phyloP scores from a whole-genome alignment of 2,888 invertebrate species.

The Idaea dimidiata region DNA sequence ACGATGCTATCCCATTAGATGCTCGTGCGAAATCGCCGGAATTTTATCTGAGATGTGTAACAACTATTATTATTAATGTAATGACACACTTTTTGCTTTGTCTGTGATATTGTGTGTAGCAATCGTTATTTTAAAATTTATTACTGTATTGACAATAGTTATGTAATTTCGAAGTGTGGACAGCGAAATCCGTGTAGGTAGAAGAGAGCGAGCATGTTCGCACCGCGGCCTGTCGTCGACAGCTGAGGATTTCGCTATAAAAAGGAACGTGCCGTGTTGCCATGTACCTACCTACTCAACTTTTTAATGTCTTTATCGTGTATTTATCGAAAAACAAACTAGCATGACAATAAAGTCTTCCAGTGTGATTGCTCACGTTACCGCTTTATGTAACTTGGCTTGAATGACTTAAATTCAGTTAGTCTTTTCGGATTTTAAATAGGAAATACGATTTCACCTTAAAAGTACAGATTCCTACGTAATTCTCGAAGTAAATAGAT shows the following conservation, averaged over 20 bases:
- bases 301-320: conserved; percentile 56
- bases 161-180: conserved; percentile 39
- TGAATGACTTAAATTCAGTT: conserved; percentile 46
- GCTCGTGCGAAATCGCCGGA: conserved; percentile 48
- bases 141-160: conserved; percentile 51
- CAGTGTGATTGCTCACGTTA: conserved; percentile 41
- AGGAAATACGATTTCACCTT: conserved; percentile 43
- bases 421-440: conserved; percentile 39
- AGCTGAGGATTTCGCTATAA: conserved; percentile 19
- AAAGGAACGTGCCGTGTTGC: conserved; percentile 26
- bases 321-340: conserved; percentile 53
- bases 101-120: conserved; percentile 41
- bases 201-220: conserved; percentile 10
- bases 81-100: conserved; percentile 46
- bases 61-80: conserved; percentile 45
- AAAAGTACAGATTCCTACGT: conserved; percentile 32
- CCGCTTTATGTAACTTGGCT: conserved; percentile 50
- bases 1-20: conserved; percentile 36
- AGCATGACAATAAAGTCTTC: conserved; percentile 49
- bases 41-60: conserved; percentile 54
- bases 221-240: conserved; percentile 18
- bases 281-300: conserved; percentile 33
- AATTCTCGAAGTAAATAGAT: not conserved
- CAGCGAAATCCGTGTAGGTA: conserved; percentile 42
- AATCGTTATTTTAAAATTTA: conserved; percentile 50